Base-by-base conservation (phyloP, 1,140 invertebrate genomes). In the Mylabris phalerata region DNA sequence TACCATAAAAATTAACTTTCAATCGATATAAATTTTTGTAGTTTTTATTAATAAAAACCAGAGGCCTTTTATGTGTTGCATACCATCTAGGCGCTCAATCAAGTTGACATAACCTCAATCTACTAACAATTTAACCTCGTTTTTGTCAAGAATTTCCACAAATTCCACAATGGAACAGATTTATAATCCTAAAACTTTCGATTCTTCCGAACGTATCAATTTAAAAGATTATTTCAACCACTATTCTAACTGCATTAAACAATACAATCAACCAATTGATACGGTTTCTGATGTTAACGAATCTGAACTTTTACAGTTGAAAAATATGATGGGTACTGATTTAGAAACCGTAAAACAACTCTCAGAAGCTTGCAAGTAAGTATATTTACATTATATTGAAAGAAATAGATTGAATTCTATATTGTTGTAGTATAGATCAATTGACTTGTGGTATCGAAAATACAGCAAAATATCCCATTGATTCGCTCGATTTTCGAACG, bases 161-260 rank as follows among this genome's bases (percentile, higher is more conserved):
- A 19, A 19, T 19, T 11, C 32, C 48, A 42, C 5, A 25, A 68
- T 68, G 67, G 67, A 68, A 55, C 54, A 61, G 51, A 56, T 68
- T 32, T 66, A 68, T 50, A 5, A 41, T 9, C 62, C 65, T 3
- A 41, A 57, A 57, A 27, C 19, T 47, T 64, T 55, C 38, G 45
- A 39, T 39, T 41, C 59, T 10, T 50, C 64, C 9, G 58, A 57
- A 24, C 44, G 48, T 38, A 46, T 65, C 13, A 42, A 63, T 61
- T 56, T 65, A 13, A 51, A 47, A 48, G 43, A 54, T 13, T 65
- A 67, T 51, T 68, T 68, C 46, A 47, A 63, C 6, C 27, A 61
- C 45, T 65, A 55, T 27, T 38, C n/a, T 13, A 25, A 51, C 40
- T 42, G 24, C 3, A 38, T 45, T n/a, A 42, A 19, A 48, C 39